These are phyloP conservation scores for Drosophila phalerata DNA, from an alignment of 2,888 invertebrate genomes.

Conservation along the genomic window DNA sequence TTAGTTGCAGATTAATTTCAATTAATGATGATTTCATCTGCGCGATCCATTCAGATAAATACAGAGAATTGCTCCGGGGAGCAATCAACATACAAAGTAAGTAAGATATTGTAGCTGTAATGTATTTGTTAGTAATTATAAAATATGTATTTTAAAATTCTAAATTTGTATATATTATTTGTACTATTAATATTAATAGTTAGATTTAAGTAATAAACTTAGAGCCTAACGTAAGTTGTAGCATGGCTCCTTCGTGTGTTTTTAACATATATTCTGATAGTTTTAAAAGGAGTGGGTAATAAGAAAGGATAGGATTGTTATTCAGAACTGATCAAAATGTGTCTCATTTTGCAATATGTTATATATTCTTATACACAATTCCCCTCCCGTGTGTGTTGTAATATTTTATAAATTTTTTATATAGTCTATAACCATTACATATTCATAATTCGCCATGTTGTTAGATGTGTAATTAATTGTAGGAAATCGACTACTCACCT, in stretches of 20 bases:
- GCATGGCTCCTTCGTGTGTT: no score
- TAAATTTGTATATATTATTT: no score
- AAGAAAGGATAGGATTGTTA: no score
- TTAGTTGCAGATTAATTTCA: constrained; percentile 65
- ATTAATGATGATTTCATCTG: constrained; percentile 55
- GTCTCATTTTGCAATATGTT: no score
- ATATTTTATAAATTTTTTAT: not conserved
- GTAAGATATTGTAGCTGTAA: constrained; percentile 2
- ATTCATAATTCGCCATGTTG: constrained; percentile 5
- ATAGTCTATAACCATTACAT: not conserved
- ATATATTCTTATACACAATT: no score
- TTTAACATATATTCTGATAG: no score
- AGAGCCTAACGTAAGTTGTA: no score
- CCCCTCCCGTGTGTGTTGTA: no score
- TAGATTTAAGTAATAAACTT: no score
- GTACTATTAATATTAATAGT: no score
- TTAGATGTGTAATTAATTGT: constrained; percentile 28
- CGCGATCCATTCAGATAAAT: constrained; percentile 41
- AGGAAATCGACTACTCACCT: constrained; percentile 48
- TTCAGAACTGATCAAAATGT: no score
- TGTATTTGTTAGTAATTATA: constrained; percentile 23
- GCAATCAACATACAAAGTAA: not conserved
- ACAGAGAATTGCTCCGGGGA: not conserved
- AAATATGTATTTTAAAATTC: not conserved
- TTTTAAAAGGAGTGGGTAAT: no score